Evolutionary conservation across 2,113 vertebrate genomes (phyloP).

Genomic region (Esox niger): DNA sequence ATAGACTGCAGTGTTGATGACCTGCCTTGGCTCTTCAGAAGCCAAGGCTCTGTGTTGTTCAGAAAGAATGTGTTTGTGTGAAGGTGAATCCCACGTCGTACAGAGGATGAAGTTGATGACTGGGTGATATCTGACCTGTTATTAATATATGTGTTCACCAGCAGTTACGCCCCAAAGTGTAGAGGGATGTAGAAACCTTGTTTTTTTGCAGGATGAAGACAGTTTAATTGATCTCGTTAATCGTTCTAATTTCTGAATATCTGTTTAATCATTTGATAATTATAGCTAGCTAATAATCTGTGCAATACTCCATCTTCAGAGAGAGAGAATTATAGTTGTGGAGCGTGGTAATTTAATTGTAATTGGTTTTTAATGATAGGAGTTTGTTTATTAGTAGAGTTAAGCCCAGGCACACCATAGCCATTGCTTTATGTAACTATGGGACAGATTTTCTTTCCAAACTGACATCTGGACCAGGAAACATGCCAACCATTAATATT

Average conservation of each 20-base stretch:
- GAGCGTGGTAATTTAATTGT: constrained; percentile 13
- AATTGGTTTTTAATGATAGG: constrained; percentile 36
- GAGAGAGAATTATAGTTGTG: constrained; percentile 19
- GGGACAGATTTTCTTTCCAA: constrained; percentile 47
- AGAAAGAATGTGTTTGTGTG: too few relatives aligned
- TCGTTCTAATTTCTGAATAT: constrained; percentile 35
- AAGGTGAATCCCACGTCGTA: too few relatives aligned
- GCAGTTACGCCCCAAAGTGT: constrained; percentile 25
- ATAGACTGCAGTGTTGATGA: too few relatives aligned
- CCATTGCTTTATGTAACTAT: constrained; percentile 46
- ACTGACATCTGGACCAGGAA: constrained; percentile 41
- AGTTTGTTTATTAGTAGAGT: constrained; percentile 44
- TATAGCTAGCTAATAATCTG: constrained; percentile 9
- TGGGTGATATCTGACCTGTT: too few relatives aligned
- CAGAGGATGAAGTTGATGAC: too few relatives aligned
- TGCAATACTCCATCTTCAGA: constrained; percentile 23
- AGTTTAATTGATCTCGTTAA: constrained; percentile 31
- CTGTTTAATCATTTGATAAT: constrained; percentile 22
- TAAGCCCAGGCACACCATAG: constrained; percentile 31
- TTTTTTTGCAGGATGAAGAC: constrained; percentile 14
- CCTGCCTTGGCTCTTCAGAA: too few relatives aligned
- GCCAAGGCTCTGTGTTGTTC: too few relatives aligned
- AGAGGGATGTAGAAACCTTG: constrained; percentile 27
- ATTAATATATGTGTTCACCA: background rate
- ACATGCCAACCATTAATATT: constrained; percentile 41